These are phyloP conservation scores for Erannis defoliaria DNA, from an alignment of 2,888 invertebrate species.

Conservation along the genomic window DNA sequence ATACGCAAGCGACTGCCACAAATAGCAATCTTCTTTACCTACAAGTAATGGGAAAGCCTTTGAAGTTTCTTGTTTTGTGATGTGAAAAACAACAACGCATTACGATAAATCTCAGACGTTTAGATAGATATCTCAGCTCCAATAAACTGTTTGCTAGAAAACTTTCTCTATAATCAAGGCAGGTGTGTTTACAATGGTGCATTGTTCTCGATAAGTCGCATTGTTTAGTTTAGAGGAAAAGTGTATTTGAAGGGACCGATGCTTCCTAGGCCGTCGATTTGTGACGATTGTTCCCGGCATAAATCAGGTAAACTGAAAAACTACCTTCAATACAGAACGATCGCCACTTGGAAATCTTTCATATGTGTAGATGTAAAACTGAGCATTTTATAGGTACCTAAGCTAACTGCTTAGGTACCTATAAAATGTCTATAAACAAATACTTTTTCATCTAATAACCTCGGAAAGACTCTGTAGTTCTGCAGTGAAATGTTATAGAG, in stretches of 20 bases:
- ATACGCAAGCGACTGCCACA: neutral
- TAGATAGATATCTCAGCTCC: constrained; percentile 27
- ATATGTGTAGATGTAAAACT: no score
- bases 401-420: no score
- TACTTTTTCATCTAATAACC: no score
- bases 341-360: neutral
- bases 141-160: constrained; percentile 46
- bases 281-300: constrained; percentile 40
- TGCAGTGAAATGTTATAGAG: no score
- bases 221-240: constrained; percentile 69
- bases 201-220: constrained; percentile 70
- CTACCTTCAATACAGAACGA: neutral
- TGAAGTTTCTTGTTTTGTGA: neutral
- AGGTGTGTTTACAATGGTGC: constrained; percentile 59
- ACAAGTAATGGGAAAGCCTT: neutral
- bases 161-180: constrained; percentile 65
- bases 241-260: constrained; percentile 55
- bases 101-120: constrained; percentile 24
- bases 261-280: constrained; percentile 58
- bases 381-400: no score
- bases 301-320: constrained; percentile 39
- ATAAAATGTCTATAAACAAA: no score
- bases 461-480: no score
- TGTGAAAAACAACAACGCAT: constrained; percentile 10
- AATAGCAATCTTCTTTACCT: neutral